phyloP scores from a whole-genome alignment of 1,140 invertebrate species.

The Luehdorfia chinensis region DNA sequence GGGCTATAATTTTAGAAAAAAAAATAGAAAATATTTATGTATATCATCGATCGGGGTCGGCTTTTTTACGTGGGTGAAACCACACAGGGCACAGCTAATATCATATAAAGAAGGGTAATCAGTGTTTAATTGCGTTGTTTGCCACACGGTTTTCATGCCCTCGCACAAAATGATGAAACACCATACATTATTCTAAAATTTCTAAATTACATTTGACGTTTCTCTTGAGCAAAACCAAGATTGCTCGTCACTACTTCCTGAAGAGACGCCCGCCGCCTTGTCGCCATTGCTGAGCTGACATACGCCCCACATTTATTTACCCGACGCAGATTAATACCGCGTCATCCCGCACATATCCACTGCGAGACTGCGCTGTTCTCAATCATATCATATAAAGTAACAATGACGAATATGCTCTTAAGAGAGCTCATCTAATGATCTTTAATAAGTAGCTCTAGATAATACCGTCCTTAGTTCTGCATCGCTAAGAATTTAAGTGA shows the following conservation, averaged over 20 bases:
- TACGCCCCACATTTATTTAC: conserved; percentile 59
- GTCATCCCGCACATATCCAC: conserved; percentile 52
- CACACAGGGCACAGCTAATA: too few species aligned
- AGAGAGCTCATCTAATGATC: conserved; percentile 9
- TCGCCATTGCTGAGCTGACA: conserved; percentile 27
- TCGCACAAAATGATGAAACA: too few species aligned
- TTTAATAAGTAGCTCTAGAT: conserved; percentile 6
- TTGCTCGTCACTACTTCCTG: not conserved
- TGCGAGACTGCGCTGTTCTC: conserved; percentile 32
- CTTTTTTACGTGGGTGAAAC: too few species aligned
- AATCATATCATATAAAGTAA: conserved; percentile 34
- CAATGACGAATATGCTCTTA: conserved; percentile 16
- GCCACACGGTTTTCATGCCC: too few species aligned
- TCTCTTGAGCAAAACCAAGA: not conserved
- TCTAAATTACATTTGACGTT: not conserved
- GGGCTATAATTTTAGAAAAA: too few species aligned
- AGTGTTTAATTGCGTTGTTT: too few species aligned
- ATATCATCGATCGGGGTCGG: too few species aligned
- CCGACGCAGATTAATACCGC: conserved; percentile 58
- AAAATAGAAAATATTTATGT: too few species aligned
- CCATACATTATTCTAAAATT: too few species aligned
- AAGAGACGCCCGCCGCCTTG: conserved; percentile 5
- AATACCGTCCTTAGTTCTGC: conserved; percentile 1
- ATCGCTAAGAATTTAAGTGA: not conserved
- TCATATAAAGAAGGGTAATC: too few species aligned